Base-by-base conservation (phyloP, 2,888 invertebrate genomes). In the Schizotus pectinicornis region DNA sequence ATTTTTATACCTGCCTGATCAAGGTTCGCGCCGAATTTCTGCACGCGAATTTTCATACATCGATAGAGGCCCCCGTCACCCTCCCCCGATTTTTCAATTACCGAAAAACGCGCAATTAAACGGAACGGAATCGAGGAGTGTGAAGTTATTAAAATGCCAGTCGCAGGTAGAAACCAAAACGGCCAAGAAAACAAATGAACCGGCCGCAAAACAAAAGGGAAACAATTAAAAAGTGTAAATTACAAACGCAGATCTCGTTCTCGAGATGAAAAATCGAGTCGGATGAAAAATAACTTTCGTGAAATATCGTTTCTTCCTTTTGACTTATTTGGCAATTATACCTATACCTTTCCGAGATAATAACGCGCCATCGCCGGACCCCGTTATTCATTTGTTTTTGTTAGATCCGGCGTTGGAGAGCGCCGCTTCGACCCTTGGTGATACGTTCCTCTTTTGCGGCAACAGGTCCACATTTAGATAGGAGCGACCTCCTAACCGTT, bases 181-280 rank as follows among this genome's bases (percentile, higher is more conserved):
- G 5, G 22, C 60, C 62, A 52, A 47, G 53, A 63, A 68, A 69
- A 67, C 69, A 69, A 71, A 72, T 68, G 63, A 63, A 67, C 65
- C 61, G 56, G 55, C 46, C 13, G 56, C 56, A 64, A 73, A 74
- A 74, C 72, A 75, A 74, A 74, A 74, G 74, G 67, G 73, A 78
- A 76, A 77, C 77, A 77, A 78, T 78, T 77, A 78, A 77, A 76
- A 77, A 72, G 74, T 75, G 77, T 77, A 77, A 78, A 78, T 77
- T 77, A 77, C 75, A 73, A 74, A 74, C 72, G 63, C 60, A 69
- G 63, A 69, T 66, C 73, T 70, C 72, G 74, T 67, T 71, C 74
- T 72, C 69, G 56, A 67, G 71, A 76, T 77, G 77, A 77, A 77
- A 77, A 76, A 77, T 77, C 69, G 38, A 71, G 64, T 64, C 52